A percentile compares a stretch with the other conserved stretches of the same genome.
Conservation (phyloP, 2,888 invertebrate genomes). For the Dendrolimus pini region DNA sequence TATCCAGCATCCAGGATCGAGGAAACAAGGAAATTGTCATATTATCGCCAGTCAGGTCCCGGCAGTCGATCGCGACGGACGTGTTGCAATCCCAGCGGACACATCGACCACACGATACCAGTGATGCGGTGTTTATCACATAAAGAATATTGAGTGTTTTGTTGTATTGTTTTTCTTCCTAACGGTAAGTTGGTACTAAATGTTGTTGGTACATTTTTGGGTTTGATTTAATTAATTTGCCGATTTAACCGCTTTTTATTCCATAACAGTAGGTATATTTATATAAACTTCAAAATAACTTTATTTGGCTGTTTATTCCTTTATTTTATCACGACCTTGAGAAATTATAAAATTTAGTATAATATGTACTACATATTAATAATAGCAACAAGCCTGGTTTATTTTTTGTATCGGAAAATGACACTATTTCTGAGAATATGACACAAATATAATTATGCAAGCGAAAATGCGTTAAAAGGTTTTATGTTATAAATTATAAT, state of each 20-base stretch:
- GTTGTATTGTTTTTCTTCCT: slow-evolving; percentile 24
- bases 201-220: neutral
- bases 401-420: no score
- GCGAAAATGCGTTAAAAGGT: no score
- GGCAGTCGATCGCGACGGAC: slow-evolving; percentile 33
- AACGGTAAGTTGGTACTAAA: slow-evolving; percentile 32
- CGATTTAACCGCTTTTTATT: neutral
- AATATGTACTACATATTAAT: no score
- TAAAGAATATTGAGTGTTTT: slow-evolving; percentile 39
- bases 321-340: no score
- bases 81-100: slow-evolving; percentile 18
- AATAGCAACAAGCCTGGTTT: no score
- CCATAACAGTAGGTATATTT: neutral
- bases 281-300: no score
- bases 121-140: slow-evolving; percentile 54
- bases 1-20: slow-evolving; percentile 31
- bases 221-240: neutral
- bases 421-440: no score
- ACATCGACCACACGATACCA: slow-evolving; percentile 26
- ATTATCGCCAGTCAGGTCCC: slow-evolving; percentile 42
- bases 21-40: slow-evolving; percentile 26
- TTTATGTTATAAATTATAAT: no score
- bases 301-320: no score
- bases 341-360: no score
- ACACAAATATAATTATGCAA: no score